Base-by-base conservation (phyloP, 2,888 invertebrate genomes). In the Nomada hirtipes region DNA sequence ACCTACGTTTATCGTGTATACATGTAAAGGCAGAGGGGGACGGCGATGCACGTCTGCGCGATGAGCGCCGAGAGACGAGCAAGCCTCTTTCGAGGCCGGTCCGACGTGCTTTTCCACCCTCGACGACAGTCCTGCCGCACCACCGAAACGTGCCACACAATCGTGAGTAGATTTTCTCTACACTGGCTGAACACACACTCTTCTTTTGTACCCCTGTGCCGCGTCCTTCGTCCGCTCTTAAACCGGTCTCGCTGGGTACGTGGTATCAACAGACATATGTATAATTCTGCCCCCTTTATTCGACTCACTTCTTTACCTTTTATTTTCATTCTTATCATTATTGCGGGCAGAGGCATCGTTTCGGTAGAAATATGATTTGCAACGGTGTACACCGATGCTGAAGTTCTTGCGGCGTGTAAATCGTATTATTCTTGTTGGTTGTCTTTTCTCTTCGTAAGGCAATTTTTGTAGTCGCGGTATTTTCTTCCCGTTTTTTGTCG, bases 81-180 rank as follows among this genome's bases (percentile, higher is more conserved):
- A 81, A 88, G 83, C 74, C 85, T 88, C 86, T 90, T 91, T 90
- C 89, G 90, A 90, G 91, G 88, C 88, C 88, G 90, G 88, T 87
- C 90, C 90, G 90, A 89, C 89, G 89, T 89, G 90, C 88, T 92
- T 91, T 90, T 85, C 89, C 84, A 80, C 84, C 88, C 84, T 86
- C 89, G 89, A 86, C 88, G 91, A 88, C 93, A 93, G 93, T 93
- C 91, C 92, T 92, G 92, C 93, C 93, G 93, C 91, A 92, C 91
- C 92, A 89, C 89, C 92, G 92, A 92, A 90, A 91, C 93, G 93
- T 91, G 92, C 90, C 91, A 88, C 92, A 92, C 91, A 93, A 92
- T 92, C 91, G 93, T 93, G 92, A 93, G 93, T 93, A 93, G 85
- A 91, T 88, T 79, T 84, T 47, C 61, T 88, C 73, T 13, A 65